Evolutionary conservation across 2,888 invertebrate genomes (phyloP).

Genomic region (Apantesis nais): DNA sequence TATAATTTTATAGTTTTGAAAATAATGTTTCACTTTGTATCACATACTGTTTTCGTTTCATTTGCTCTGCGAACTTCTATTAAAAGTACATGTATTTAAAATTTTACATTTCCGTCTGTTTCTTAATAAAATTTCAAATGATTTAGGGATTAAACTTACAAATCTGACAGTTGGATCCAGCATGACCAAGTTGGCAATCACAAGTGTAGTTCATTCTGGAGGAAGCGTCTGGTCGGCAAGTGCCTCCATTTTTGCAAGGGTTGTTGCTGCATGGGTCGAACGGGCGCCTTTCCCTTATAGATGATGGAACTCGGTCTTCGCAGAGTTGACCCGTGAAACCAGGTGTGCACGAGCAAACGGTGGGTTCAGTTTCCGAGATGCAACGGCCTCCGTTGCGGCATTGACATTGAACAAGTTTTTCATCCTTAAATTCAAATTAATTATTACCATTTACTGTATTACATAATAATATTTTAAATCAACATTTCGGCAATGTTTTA

Average conservation of each 20-base stretch:
- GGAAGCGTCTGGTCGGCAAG: slow-evolving; percentile 86
- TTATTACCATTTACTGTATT: too few species aligned
- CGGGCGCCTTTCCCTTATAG: slow-evolving; percentile 51
- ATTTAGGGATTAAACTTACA: slow-evolving; percentile 84
- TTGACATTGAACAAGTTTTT: slow-evolving; percentile 74
- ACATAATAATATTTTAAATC: too few species aligned
- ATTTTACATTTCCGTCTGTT: too few species aligned
- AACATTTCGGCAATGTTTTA: too few species aligned
- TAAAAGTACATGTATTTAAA: too few species aligned
- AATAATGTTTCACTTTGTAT: too few species aligned
- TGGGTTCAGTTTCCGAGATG: slow-evolving; percentile 69
- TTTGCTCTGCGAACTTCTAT: too few species aligned
- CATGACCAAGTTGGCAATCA: slow-evolving; percentile 92
- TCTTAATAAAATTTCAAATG: too few species aligned
- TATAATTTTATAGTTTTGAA: too few species aligned
- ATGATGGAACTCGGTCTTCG: slow-evolving; percentile 65
- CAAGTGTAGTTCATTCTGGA: slow-evolving; percentile 87
- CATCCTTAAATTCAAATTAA: slow-evolving; percentile 22
- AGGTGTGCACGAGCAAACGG: slow-evolving; percentile 83
- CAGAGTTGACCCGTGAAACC: slow-evolving; percentile 72
- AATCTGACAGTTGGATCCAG: slow-evolving; percentile 92
- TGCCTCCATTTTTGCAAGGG: slow-evolving; percentile 93
- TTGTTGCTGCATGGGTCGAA: slow-evolving; percentile 84
- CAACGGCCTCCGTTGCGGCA: slow-evolving; percentile 90
- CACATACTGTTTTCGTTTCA: too few species aligned